Evolutionary conservation across 2,888 invertebrate species (phyloP), one percentile per base, ranked within the genome.

Genomic region (Drosophila rubida): DNA sequence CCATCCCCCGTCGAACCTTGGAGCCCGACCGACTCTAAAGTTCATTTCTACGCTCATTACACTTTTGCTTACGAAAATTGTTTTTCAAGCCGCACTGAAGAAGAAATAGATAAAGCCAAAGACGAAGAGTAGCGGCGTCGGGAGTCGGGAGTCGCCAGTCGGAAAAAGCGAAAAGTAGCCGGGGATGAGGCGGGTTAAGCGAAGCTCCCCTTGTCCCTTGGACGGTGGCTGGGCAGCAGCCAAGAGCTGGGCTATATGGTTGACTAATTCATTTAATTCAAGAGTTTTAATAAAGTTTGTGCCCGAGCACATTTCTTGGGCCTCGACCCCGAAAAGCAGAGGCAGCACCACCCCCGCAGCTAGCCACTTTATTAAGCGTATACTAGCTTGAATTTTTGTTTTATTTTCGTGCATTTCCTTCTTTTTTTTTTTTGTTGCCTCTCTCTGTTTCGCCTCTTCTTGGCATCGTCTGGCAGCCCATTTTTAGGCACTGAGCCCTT

Each of bases 11-110:
- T 13, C 35, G 64, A 66, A 57, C 19, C 58, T 48, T 30, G 45
- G 61, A 64, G 51, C 50, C 51, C 59, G 48, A 54, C 51, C 45
- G 75, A 69, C 55, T 81, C 87, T 69, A 84, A 81, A 84, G 88
- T 84, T 84, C 87, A 84, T 88, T 88, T 84, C 83, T 84, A 88
- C 88, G 84, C 83, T 84, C 81, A 84, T 84, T 84, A 84, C 83
- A 84, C 88, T 84, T 84, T 83, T 86, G 83, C 83, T 88, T 84
- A 80, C 88, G 84, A 88, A 84, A 84, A 84, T 88, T 84, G 88
- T 84, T 84, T 84, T 84, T 74, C 84, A 80, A 83, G 84, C 80
- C 88, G 87, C 83, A 85, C 79, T 72, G 75, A 75, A 69, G 83
- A 79, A 82, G 64, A 82, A 82, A 80, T 85, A 80, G 83, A 79